These are phyloP conservation scores for Cariama cristata DNA, from an alignment of 2,113 vertebrate species.

Conservation along the genomic window DNA sequence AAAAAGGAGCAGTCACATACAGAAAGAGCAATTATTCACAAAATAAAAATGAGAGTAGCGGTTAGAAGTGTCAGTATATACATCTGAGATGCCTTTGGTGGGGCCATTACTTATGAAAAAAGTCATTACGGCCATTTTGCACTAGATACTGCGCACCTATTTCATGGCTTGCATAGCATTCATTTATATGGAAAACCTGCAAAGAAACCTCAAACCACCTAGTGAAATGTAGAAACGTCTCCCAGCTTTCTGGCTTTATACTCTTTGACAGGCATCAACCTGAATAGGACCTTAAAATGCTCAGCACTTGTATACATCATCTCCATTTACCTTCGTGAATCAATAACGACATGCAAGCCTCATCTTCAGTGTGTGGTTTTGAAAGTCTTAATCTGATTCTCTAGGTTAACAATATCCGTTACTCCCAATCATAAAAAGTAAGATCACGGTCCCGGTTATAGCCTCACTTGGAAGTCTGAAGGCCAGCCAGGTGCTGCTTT, in stretches of 20 bases:
- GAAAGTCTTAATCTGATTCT: background rate
- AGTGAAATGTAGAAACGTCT: background rate
- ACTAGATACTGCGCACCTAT: background rate
- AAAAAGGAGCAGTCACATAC: background rate
- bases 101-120: background rate
- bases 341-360: background rate
- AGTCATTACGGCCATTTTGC: background rate
- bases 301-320: background rate
- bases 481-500: background rate
- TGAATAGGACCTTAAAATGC: background rate
- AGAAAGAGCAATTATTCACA: slow-evolving; percentile 29
- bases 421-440: background rate
- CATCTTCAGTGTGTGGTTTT: background rate
- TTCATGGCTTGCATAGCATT: background rate
- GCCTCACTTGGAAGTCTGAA: background rate
- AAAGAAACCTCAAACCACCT: background rate
- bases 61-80: slow-evolving; percentile 20
- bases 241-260: background rate
- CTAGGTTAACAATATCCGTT: background rate
- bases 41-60: background rate
- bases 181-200: background rate
- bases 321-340: background rate
- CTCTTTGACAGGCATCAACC: background rate
- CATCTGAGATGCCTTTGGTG: slow-evolving; percentile 1
- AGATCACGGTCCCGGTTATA: background rate